Evolutionary conservation across 2,888 invertebrate genomes (phyloP).

Genomic region (Acanthosoma haemorrhoidale): DNA sequence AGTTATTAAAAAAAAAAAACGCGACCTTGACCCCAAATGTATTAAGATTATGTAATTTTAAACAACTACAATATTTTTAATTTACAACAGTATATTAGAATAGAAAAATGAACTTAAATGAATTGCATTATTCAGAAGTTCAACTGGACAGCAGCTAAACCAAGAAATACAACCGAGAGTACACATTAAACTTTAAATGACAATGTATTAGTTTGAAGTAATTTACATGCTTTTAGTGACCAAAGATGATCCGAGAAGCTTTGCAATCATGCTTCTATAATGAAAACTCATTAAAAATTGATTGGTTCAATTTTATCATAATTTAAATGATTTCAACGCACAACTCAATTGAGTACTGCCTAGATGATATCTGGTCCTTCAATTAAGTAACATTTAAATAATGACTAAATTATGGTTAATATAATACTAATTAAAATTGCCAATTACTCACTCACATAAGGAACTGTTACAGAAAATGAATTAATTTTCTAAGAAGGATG

Average conservation of each 20-base stretch:
- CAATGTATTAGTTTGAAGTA: no score
- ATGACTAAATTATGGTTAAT: background rate
- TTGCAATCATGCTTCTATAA: background rate
- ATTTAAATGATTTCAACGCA: background rate
- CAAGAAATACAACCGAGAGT: background rate
- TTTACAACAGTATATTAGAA: background rate
- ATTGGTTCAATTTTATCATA: no score
- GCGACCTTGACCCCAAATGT: conserved; percentile 18
- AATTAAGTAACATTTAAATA: background rate
- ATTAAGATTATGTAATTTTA: background rate
- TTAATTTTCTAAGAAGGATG: conserved; percentile 2
- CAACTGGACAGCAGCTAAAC: background rate
- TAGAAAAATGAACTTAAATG: background rate
- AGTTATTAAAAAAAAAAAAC: background rate
- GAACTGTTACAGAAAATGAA: background rate
- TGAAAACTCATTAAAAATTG: background rate
- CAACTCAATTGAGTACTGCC: no score
- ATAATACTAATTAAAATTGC: background rate
- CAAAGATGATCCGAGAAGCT: no score
- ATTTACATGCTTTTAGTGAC: no score
- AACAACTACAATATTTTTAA: background rate
- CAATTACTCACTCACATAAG: conserved; percentile 18
- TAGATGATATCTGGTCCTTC: background rate
- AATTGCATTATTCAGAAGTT: background rate
- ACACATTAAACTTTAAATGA: no score